A percentile compares a stretch with the other conserved stretches of the same genome.
phyloP scores from a whole-genome alignment of 2,113 vertebrate genomes.

The Alethe castanea region DNA sequence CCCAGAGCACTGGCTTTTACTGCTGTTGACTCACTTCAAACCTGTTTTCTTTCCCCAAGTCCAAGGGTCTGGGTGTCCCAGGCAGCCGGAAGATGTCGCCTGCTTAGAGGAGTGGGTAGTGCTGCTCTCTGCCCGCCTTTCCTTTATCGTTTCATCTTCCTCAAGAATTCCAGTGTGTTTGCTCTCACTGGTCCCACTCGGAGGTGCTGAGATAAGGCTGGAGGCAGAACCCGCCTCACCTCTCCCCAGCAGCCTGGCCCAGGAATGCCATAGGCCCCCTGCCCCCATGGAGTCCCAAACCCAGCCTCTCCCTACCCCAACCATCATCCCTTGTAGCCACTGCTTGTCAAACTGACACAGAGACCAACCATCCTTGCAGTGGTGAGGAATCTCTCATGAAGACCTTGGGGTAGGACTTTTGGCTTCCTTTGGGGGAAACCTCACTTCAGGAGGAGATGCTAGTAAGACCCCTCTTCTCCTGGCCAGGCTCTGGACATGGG shows the following conservation, averaged over 20 bases:
- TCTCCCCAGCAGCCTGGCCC: conserved; percentile 14
- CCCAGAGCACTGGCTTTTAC: conserved; percentile 45
- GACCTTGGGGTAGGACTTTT: not conserved
- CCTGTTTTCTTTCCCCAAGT: conserved; percentile 71
- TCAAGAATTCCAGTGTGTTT: conserved; percentile 74
- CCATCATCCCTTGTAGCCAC: not conserved
- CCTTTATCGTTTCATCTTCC: conserved; percentile 71
- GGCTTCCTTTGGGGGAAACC: not conserved
- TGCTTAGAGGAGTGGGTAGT: conserved; percentile 48
- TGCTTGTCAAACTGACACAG: not conserved
- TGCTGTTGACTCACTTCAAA: conserved; percentile 68
- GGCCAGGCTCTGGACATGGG: not conserved
- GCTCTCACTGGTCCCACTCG: conserved; percentile 63
- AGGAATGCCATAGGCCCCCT: conserved; percentile 50
- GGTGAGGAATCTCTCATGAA: not conserved
- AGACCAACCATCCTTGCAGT: not conserved
- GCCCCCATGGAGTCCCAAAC: not conserved
- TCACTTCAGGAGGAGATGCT: not conserved
- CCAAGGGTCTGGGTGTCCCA: conserved; percentile 71
- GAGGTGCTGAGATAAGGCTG: conserved; percentile 66
- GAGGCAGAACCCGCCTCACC: conserved; percentile 45
- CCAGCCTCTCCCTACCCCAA: not conserved
- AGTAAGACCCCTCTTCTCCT: not conserved
- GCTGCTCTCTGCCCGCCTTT: conserved; percentile 43
- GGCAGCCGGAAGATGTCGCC: conserved; percentile 62